phyloP scores from a whole-genome alignment of 2,888 invertebrate genomes.

The Rhabditoides inermis region DNA sequence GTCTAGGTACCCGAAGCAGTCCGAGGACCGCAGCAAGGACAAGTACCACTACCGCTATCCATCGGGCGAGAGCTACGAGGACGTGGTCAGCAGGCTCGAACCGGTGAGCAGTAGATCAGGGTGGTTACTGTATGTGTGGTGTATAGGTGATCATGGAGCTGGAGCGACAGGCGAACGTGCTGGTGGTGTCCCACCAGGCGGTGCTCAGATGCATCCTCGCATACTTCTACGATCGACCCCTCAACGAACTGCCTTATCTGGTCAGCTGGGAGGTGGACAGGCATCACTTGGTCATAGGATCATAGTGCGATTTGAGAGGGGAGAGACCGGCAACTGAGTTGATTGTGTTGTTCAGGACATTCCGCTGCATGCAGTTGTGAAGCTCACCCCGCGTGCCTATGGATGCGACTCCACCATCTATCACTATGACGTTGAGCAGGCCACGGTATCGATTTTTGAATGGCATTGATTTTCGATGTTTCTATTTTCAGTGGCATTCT shows the following conservation, averaged over 20 bases:
- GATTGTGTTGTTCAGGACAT: too few relatives aligned
- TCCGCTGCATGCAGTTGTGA: slow-evolving; percentile 34
- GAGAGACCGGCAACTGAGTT: too few relatives aligned
- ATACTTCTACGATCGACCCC: slow-evolving; percentile 69
- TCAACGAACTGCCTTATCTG: slow-evolving; percentile 28
- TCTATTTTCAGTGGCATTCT: slow-evolving; percentile 17
- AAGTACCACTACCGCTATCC: slow-evolving; percentile 64
- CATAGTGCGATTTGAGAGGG: too few relatives aligned
- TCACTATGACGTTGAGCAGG: slow-evolving; percentile 18
- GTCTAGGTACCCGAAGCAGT: slow-evolving; percentile 70
- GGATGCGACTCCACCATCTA: slow-evolving; percentile 63
- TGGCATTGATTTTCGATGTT: background rate
- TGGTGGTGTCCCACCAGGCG: slow-evolving; percentile 84
- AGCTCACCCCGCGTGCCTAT: slow-evolving; percentile 75
- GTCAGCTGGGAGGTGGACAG: too few relatives aligned
- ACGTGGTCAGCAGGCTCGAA: slow-evolving; percentile 76
- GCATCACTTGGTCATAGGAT: too few relatives aligned
- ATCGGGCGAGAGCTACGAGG: slow-evolving; percentile 68
- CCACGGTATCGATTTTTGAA: slow-evolving; percentile 9
- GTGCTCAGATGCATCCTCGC: slow-evolving; percentile 77
- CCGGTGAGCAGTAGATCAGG: too few relatives aligned
- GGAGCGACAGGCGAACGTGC: slow-evolving; percentile 67
- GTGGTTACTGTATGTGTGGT: too few relatives aligned
- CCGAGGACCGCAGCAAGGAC: slow-evolving; percentile 79
- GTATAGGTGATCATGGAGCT: slow-evolving; percentile 63